Evolutionary conservation across 2,888 invertebrate genomes (phyloP).

Genomic region (Dolichomitus sp.): DNA sequence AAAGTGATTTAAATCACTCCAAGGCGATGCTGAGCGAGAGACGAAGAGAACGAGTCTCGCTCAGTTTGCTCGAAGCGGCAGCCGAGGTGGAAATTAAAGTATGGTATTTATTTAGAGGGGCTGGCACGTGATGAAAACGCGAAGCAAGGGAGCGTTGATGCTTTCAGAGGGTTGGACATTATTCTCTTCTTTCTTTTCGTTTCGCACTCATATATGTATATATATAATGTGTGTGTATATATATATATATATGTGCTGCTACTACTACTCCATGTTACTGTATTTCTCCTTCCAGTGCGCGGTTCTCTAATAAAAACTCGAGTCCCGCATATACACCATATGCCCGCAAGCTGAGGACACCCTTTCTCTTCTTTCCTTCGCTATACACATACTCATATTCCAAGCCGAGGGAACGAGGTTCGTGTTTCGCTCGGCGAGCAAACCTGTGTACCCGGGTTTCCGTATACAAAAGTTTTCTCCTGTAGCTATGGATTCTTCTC

Average conservation of each 20-base stretch:
- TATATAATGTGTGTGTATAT: not conserved
- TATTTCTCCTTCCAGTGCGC: constrained; percentile 26
- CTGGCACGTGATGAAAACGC: constrained; percentile 72
- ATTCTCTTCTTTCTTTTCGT: constrained; percentile 44
- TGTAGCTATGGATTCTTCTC: constrained; percentile 3
- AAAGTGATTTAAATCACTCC: constrained; percentile 73
- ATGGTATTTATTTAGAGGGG: constrained; percentile 72
- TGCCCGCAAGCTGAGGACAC: constrained; percentile 67
- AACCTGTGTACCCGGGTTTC: constrained; percentile 49
- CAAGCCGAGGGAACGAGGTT: constrained; percentile 2
- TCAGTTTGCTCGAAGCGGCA: not conserved
- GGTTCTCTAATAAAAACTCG: constrained; percentile 60
- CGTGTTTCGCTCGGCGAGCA: constrained; percentile 39
- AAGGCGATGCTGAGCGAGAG: constrained; percentile 49
- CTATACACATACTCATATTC: constrained; percentile 34
- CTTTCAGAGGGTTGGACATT: constrained; percentile 61
- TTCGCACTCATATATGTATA: constrained; percentile 32
- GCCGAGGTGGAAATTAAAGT: constrained; percentile 66
- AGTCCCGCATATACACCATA: constrained; percentile 65
- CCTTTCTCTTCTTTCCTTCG: constrained; percentile 12
- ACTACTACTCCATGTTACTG: not conserved
- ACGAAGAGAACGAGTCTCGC: constrained; percentile 3
- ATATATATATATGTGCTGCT: not conserved
- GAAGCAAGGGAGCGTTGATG: constrained; percentile 39
- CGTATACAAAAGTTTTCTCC: constrained; percentile 11